Evolutionary conservation across 2,797 vertebrate genomes (phyloP).

Genomic region (Lateolabrax maculatus): DNA sequence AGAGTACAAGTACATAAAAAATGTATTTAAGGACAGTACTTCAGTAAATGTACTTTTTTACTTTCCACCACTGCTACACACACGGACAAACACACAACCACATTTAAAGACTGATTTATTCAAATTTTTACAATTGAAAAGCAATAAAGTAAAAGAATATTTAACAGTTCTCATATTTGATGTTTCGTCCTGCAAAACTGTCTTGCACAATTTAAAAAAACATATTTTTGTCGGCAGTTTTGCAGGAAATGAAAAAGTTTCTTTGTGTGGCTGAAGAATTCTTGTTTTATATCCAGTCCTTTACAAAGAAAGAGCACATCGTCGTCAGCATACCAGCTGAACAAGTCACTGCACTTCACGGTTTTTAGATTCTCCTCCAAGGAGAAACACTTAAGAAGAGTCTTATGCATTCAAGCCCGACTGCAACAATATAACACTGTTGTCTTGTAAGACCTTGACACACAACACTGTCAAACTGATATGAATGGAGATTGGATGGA

Average conservation of each 20-base stretch:
- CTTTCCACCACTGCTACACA: not conserved
- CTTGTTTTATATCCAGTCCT: not conserved
- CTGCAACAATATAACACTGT: not conserved
- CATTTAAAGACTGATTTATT: constrained; percentile 3
- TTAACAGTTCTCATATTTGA: not conserved
- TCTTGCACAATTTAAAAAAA: not conserved
- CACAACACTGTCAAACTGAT: not conserved
- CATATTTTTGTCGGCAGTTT: not conserved
- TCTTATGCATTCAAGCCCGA: not conserved
- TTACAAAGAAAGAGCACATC: not conserved
- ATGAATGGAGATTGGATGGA: not conserved
- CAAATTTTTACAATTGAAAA: not conserved
- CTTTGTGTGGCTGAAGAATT: not conserved
- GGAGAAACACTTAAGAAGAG: not conserved
- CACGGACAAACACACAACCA: not conserved
- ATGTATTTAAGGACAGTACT: not conserved
- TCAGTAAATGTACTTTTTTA: not conserved
- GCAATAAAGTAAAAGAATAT: not conserved
- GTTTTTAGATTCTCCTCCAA: not conserved
- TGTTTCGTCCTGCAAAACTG: not conserved
- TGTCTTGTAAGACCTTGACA: not conserved
- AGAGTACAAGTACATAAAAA: not conserved
- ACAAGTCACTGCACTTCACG: fast-evolving
- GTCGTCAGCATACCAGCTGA: not conserved
- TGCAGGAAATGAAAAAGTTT: not conserved